Percentiles rank a stretch among this genome's conserved stretches.
Evolutionary conservation across 2,797 vertebrate genomes (phyloP).

Genomic region (Pangasius krempfi): DNA sequence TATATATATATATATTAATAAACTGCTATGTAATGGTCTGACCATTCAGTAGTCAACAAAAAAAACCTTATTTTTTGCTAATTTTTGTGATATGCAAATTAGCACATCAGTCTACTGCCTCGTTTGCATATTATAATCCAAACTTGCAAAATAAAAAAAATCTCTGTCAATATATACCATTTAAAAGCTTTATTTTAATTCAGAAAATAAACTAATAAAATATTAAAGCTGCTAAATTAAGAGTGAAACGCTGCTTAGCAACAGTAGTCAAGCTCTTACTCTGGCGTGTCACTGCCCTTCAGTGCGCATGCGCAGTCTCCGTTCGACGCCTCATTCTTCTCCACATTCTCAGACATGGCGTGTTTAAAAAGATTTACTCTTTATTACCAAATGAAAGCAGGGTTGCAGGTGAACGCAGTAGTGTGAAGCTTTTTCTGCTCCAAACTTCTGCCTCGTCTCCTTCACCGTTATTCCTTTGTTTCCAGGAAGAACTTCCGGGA

Average conservation of each 20-base stretch:
- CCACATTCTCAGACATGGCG: constrained; percentile 8
- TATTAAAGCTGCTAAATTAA: background rate
- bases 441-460: background rate
- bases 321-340: constrained; percentile 32
- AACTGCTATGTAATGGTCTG: background rate
- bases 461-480: constrained; percentile 6
- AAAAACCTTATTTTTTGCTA: background rate
- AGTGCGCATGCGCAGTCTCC: constrained; percentile 69
- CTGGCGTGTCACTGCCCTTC: constrained; percentile 44
- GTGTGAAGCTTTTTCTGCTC: background rate
- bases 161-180: no score
- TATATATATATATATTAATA: background rate
- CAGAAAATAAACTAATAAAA: background rate
- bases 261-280: constrained; percentile 65
- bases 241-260: constrained; percentile 34
- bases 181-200: background rate
- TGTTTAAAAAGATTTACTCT: background rate
- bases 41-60: background rate
- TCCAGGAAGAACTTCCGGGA: constrained; percentile 20
- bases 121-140: no score
- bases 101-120: background rate
- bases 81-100: background rate
- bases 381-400: background rate
- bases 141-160: no score
- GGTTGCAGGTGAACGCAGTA: background rate